Conservation (phyloP, 2,888 invertebrate species). For the Ditula angustiorana region DNA sequence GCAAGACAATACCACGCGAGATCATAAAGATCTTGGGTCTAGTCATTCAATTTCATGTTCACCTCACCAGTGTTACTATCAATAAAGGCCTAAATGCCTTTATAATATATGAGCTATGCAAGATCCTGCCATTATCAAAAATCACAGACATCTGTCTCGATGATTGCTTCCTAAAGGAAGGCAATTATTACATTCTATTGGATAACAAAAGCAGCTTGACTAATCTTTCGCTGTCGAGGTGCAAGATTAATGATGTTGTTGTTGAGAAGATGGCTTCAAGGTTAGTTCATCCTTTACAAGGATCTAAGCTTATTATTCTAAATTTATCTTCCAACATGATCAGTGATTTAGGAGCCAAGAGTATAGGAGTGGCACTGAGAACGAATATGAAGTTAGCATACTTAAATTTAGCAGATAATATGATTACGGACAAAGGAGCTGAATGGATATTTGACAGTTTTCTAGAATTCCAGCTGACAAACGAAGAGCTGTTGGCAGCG, state of each 20-base stretch:
- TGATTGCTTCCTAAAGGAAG: constrained; percentile 50
- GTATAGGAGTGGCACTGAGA: constrained; percentile 56
- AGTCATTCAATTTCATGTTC: constrained; percentile 53
- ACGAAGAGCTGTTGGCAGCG: constrained; percentile 53
- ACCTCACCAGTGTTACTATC: constrained; percentile 53
- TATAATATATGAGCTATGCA: constrained; percentile 58
- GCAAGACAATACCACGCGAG: constrained; percentile 52
- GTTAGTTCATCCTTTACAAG: constrained; percentile 51
- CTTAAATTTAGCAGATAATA: constrained; percentile 64
- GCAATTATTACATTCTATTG: constrained; percentile 59
- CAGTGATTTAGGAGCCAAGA: constrained; percentile 59
- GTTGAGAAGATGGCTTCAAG: constrained; percentile 54
- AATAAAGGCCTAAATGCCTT: constrained; percentile 52
- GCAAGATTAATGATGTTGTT: constrained; percentile 57
- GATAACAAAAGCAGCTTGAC: constrained; percentile 49
- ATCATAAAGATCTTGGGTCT: constrained; percentile 58
- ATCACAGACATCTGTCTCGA: constrained; percentile 68
- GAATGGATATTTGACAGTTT: constrained; percentile 51
- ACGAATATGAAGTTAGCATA: constrained; percentile 61
- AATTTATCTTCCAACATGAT: constrained; percentile 66
- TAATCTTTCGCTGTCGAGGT: constrained; percentile 61
- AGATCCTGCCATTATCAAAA: constrained; percentile 51
- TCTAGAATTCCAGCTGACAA: constrained; percentile 55
- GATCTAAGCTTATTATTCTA: constrained; percentile 57
- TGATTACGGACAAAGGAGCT: constrained; percentile 60